Percentiles rank a stretch among this genome's conserved stretches.
These are phyloP conservation scores for Laterallus jamaicensis DNA, from an alignment of 2,113 vertebrate species.

Conservation along the genomic window DNA sequence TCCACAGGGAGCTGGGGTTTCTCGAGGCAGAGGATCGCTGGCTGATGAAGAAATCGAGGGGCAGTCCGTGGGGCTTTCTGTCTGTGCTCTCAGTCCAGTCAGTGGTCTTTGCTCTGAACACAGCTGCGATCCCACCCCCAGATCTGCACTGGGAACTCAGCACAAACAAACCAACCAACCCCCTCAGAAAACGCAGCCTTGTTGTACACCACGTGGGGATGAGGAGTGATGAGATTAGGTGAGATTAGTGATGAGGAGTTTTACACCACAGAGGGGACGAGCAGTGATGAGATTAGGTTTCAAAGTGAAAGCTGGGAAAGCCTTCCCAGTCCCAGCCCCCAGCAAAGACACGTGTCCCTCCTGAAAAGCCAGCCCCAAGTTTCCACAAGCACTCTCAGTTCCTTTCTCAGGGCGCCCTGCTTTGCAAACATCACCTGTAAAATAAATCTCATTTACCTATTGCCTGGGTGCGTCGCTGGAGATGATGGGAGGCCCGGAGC, in stretches of 20 bases:
- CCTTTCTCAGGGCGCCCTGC: no score
- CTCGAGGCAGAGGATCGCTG: background rate
- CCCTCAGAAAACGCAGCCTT: no score
- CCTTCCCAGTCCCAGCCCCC: no score
- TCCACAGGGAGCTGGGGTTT: background rate
- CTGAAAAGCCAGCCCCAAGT: background rate
- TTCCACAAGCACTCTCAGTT: background rate
- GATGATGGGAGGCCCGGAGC: background rate
- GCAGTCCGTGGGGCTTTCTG: background rate
- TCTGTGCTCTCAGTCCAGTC: background rate
- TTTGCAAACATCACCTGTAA: background rate
- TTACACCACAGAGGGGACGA: no score
- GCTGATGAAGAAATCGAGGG: accelerated
- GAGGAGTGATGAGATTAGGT: accelerated
- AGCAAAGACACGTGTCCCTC: background rate
- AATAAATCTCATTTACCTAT: background rate
- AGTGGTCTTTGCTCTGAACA: background rate
- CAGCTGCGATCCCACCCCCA: background rate
- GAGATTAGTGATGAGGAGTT: no score
- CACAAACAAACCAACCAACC: background rate
- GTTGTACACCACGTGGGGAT: background rate
- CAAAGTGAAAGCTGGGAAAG: background rate
- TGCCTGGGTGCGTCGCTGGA: background rate
- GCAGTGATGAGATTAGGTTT: accelerated
- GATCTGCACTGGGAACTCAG: background rate